A percentile compares a stretch with the other conserved stretches of the same genome.
phyloP scores from a whole-genome alignment of 2,797 vertebrate species.

The Chiroxiphia lanceolata region DNA sequence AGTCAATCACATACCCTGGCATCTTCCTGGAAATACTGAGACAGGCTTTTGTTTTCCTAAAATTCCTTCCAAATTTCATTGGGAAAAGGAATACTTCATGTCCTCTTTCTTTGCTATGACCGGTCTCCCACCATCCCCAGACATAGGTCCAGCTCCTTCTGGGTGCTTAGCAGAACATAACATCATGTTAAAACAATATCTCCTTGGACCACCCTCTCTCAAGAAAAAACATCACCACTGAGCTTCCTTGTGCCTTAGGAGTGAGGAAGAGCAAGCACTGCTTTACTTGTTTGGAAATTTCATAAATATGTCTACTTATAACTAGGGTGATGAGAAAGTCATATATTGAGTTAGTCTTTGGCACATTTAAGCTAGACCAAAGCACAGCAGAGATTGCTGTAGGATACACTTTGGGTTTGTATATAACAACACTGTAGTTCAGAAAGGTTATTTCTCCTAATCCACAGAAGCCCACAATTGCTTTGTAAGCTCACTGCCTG shows the following conservation, averaged over 20 bases:
- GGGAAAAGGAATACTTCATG: neutral
- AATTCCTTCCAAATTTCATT: neutral
- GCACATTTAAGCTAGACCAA: conserved; percentile 2
- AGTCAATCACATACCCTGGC: neutral
- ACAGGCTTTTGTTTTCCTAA: neutral
- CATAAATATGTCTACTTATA: neutral
- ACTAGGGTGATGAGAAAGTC: neutral
- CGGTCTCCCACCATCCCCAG: neutral
- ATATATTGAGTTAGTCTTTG: neutral
- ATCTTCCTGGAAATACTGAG: neutral
- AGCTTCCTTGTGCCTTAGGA: neutral
- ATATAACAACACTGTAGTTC: neutral
- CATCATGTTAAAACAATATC: neutral
- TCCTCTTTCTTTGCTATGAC: neutral
- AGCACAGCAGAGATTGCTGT: conserved; percentile 35
- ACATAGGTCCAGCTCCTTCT: neutral
- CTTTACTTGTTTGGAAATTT: neutral
- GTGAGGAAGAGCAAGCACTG: neutral
- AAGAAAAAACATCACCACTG: neutral
- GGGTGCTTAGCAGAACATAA: neutral
- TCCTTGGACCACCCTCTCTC: neutral
- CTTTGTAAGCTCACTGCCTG: conserved; percentile 26
- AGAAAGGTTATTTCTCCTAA: conserved; percentile 38
- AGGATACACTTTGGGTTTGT: conserved; percentile 13
- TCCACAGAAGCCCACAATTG: conserved; percentile 44